phyloP scores from a whole-genome alignment of 2,888 invertebrate species.

The Eurytoma adleriae region DNA sequence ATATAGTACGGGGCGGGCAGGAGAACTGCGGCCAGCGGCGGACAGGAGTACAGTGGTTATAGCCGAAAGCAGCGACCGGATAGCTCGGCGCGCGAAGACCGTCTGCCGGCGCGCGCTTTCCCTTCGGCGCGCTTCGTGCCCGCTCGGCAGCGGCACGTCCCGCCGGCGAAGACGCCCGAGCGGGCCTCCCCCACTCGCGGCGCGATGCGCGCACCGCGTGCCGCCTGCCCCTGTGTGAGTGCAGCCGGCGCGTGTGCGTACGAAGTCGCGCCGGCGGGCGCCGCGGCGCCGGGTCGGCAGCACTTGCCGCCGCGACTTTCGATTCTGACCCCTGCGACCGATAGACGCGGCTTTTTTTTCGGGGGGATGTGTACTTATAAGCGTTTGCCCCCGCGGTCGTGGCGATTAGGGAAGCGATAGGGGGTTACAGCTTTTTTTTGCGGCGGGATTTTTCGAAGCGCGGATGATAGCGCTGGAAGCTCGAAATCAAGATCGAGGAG shows the following conservation, averaged over 20 bases:
- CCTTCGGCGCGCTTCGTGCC: conserved; percentile 43
- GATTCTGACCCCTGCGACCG: background rate
- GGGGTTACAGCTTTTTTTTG: too few relatives aligned
- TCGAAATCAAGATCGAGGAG: too few relatives aligned
- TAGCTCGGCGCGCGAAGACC: conserved; percentile 57
- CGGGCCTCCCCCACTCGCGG: background rate
- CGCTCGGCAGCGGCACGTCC: conserved; percentile 23
- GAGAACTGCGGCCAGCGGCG: background rate
- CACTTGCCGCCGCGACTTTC: background rate
- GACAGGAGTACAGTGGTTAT: background rate
- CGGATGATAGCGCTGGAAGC: too few relatives aligned
- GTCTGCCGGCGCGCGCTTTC: conserved; percentile 56
- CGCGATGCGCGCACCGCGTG: background rate
- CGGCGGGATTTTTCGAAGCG: too few relatives aligned
- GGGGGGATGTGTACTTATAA: too few relatives aligned
- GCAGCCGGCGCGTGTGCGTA: background rate
- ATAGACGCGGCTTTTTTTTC: too few relatives aligned
- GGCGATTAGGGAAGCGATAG: too few relatives aligned
- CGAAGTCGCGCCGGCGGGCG: background rate
- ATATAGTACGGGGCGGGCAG: background rate
- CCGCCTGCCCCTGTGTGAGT: background rate
- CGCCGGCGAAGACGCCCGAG: conserved; percentile 29
- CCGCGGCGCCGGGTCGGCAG: background rate
- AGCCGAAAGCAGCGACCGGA: conserved; percentile 42
- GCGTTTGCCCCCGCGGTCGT: too few relatives aligned